phyloP scores from a whole-genome alignment of 2,113 vertebrate genomes.

The Callipepla squamata region DNA sequence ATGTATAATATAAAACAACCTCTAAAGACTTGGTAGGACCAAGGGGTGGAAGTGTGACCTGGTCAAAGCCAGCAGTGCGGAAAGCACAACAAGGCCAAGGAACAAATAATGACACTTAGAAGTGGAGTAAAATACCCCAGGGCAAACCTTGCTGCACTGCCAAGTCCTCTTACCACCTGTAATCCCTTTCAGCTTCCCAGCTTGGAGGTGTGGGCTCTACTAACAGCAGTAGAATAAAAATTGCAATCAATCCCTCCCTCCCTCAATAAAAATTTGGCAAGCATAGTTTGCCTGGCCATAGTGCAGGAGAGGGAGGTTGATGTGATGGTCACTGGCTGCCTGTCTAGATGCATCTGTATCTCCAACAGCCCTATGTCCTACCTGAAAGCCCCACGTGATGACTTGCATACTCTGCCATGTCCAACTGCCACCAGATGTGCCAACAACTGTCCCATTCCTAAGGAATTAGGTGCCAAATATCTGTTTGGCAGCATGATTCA shows the following conservation, averaged over 20 bases:
- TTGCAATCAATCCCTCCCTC: not conserved
- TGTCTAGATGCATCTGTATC: not conserved
- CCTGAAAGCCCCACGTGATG: not conserved
- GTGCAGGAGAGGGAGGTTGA: not conserved
- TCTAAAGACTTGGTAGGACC: not conserved
- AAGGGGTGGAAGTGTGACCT: not conserved
- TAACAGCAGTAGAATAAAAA: not conserved
- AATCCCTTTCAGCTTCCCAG: not conserved
- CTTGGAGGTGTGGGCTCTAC: not conserved
- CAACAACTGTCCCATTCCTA: not conserved
- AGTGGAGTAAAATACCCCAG: not conserved
- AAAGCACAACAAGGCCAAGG: not conserved
- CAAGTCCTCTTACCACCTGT: not conserved
- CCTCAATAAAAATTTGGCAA: not conserved
- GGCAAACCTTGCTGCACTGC: not conserved
- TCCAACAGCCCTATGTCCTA: not conserved
- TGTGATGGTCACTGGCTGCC: not conserved
- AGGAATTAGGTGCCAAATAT: not conserved
- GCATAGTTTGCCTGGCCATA: not conserved
- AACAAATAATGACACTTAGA: not conserved
- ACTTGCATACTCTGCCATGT: not conserved
- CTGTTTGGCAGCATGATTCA: not conserved
- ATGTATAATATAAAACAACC: slow-evolving; percentile 8
- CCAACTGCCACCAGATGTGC: not conserved
- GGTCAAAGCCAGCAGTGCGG: slow-evolving; percentile 29